Percentiles rank a stretch among this genome's conserved stretches.
Evolutionary conservation across 2,888 invertebrate species (phyloP).

Genomic region (Falcaria lacertinaria): DNA sequence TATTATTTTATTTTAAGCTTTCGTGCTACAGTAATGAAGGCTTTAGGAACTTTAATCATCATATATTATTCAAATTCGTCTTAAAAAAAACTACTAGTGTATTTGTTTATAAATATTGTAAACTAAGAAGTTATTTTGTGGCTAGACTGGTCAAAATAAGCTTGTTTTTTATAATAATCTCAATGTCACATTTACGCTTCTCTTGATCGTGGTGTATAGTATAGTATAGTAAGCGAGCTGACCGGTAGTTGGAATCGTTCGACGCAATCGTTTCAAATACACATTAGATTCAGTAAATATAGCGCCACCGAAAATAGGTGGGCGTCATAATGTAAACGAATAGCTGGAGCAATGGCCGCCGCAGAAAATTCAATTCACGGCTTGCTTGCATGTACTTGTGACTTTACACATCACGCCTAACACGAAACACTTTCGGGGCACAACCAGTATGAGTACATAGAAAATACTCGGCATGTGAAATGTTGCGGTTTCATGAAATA

Average conservation of each 20-base stretch:
- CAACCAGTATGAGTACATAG: not conserved
- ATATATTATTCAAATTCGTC: no score
- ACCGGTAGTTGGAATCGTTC: constrained; percentile 26
- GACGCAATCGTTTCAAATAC: constrained; percentile 48
- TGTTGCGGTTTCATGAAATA: not conserved
- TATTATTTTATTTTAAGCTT: no score
- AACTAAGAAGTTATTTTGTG: no score
- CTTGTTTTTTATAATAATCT: constrained; percentile 29
- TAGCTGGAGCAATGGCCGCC: constrained; percentile 53
- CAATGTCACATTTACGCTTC: constrained; percentile 42
- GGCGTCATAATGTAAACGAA: constrained; percentile 55
- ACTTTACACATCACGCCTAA: not conserved
- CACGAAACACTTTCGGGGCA: not conserved
- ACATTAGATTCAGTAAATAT: constrained; percentile 46
- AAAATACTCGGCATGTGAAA: not conserved
- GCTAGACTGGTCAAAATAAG: constrained; percentile 23
- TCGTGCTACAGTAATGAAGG: no score
- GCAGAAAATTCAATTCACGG: constrained; percentile 31
- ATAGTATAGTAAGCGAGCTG: not conserved
- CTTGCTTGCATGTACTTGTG: constrained; percentile 4
- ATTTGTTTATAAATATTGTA: no score
- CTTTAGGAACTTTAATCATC: no score
- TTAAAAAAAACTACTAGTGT: no score
- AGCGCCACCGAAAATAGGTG: constrained; percentile 63
- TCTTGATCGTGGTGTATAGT: constrained; percentile 23